Conservation (phyloP, 37 sponge, comb jelly and placozoan genomes). For the Petrosia ficiformis region DNA sequence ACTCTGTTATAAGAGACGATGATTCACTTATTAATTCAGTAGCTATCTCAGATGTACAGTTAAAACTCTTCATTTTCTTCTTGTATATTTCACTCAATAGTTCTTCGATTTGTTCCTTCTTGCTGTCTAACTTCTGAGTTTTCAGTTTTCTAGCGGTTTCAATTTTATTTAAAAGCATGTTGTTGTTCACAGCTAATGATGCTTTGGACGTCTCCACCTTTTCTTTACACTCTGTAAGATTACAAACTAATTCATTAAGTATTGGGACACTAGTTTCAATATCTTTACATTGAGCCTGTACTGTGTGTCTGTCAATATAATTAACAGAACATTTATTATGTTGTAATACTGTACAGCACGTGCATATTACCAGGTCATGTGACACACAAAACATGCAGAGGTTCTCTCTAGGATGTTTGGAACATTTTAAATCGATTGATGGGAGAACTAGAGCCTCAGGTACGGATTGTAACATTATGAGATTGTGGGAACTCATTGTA, state of each 20-base stretch:
- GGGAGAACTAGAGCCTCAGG: no score
- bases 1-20: no score
- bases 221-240: slow-evolving; percentile 1
- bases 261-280: not conserved
- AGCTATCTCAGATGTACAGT: no score
- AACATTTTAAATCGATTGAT: no score
- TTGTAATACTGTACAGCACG: slow-evolving; percentile 40
- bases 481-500: no score
- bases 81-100: no score
- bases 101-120: no score
- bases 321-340: slow-evolving; percentile 37
- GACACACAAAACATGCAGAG: slow-evolving; percentile 39
- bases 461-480: no score
- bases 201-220: slow-evolving; percentile 1
- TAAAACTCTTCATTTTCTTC: no score
- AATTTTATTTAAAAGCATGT: not conserved
- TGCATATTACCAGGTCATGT: slow-evolving; percentile 35
- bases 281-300: slow-evolving; percentile 13
- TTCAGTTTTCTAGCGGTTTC: no score
- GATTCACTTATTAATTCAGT: no score
- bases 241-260: slow-evolving; percentile 1
- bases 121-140: no score
- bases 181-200: slow-evolving; percentile 5
- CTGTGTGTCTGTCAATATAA: slow-evolving; percentile 18
- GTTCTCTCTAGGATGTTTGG: not conserved